Evolutionary conservation across 2,797 vertebrate species (phyloP).

Genomic region (Syngnathus acus): DNA sequence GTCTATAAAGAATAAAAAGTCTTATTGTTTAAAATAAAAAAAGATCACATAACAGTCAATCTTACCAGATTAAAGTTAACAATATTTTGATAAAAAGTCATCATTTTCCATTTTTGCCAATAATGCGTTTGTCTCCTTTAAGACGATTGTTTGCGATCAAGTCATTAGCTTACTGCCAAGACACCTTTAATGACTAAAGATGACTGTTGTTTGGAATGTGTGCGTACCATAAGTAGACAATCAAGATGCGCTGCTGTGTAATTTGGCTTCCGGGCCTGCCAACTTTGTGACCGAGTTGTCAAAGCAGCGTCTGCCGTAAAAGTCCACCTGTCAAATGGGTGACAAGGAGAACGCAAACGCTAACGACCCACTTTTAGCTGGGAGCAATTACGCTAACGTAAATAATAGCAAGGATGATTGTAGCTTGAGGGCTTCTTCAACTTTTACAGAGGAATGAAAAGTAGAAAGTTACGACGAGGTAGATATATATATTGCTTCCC

Average conservation of each 20-base stretch:
- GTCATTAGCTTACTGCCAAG: not conserved
- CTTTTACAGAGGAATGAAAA: not conserved
- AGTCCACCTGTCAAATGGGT: not conserved
- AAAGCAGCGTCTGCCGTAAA: not conserved
- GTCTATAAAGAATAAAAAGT: no score
- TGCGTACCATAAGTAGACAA: no score
- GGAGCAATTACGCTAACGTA: not conserved
- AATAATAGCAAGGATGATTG: not conserved
- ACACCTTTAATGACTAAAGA: not conserved
- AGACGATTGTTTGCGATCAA: not conserved
- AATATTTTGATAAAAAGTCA: no score
- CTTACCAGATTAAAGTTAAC: no score
- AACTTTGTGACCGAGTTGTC: not conserved
- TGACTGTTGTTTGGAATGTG: not conserved
- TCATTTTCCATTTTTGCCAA: no score
- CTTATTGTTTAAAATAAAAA: not conserved
- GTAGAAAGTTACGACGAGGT: not conserved
- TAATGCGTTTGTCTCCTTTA: no score
- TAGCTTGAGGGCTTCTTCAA: not conserved
- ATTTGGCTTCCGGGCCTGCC: not conserved
- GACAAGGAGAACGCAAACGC: not conserved
- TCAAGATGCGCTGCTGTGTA: not conserved
- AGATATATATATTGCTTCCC: no score
- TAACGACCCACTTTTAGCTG: not conserved
- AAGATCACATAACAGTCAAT: not conserved